Conservation (phyloP, 2,797 vertebrate genomes). For the Leptodactylus fallax region DNA sequence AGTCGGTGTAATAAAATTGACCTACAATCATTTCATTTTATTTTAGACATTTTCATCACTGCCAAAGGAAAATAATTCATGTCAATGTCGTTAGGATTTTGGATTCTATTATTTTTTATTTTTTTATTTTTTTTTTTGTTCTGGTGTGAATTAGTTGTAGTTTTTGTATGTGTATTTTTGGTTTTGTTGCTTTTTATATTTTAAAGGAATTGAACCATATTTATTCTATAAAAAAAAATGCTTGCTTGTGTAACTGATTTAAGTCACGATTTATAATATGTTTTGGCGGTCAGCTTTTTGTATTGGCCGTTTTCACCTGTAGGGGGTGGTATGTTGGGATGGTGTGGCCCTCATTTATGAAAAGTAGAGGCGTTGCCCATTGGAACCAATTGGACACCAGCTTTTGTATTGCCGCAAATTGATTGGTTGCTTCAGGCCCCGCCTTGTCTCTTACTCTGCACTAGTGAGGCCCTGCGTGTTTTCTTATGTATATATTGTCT, state of each 20-base stretch:
- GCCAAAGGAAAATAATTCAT: conserved; percentile 46
- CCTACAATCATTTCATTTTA: not conserved
- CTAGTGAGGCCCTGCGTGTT: not conserved
- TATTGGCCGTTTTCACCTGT: not conserved
- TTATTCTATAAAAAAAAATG: conserved; percentile 26
- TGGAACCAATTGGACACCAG: not conserved
- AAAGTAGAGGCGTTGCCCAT: not conserved
- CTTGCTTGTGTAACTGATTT: too few species aligned
- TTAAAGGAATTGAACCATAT: not conserved
- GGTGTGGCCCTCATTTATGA: not conserved
- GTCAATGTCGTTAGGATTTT: not conserved
- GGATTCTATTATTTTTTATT: not conserved
- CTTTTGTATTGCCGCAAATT: not conserved
- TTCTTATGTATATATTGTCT: conserved; percentile 27
- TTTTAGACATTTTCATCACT: conserved; percentile 30
- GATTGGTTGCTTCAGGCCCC: not conserved
- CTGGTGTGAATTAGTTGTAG: not conserved
- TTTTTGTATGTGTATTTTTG: not conserved
- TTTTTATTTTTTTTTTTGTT: not conserved
- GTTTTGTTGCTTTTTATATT: not conserved
- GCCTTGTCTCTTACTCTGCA: not conserved
- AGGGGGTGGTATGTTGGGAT: not conserved
- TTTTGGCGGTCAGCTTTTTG: not conserved
- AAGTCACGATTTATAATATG: not conserved
- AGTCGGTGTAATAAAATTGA: not conserved